These are phyloP conservation scores for Polymixis lichenea DNA, from an alignment of 2,888 invertebrate species.

Conservation along the genomic window DNA sequence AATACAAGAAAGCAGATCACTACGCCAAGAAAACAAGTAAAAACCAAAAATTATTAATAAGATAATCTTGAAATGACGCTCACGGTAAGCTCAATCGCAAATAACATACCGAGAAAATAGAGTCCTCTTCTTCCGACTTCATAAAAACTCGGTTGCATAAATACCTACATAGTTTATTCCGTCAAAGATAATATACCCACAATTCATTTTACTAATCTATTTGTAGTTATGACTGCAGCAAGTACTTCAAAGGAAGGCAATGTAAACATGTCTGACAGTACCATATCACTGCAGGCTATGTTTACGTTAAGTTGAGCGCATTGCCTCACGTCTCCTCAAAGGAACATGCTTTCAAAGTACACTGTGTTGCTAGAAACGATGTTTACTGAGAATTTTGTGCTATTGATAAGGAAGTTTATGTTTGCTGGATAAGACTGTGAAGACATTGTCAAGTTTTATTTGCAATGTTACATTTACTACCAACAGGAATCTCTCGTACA, in stretches of 20 bases:
- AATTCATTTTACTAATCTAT: slow-evolving; percentile 28
- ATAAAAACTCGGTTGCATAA: slow-evolving; percentile 5
- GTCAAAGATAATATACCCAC: slow-evolving; percentile 13
- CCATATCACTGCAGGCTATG: slow-evolving; percentile 56
- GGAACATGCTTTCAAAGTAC: slow-evolving; percentile 33
- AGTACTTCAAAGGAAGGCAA: slow-evolving; percentile 51
- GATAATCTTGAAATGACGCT: background rate
- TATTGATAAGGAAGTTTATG: slow-evolving; percentile 16
- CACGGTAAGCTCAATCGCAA: background rate
- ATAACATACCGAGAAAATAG: background rate
- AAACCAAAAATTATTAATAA: background rate
- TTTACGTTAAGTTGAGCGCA: slow-evolving; percentile 62
- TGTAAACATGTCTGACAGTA: slow-evolving; percentile 57
- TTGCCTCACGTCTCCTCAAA: slow-evolving; percentile 63
- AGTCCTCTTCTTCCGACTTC: background rate
- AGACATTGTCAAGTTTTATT: background rate
- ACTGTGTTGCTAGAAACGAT: slow-evolving; percentile 36
- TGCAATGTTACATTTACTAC: background rate
- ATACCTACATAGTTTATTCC: no score
- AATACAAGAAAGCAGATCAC: background rate
- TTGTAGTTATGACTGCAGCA: slow-evolving; percentile 25
- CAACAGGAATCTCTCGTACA: background rate
- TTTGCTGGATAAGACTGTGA: background rate
- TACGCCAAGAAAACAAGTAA: background rate
- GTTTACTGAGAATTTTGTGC: slow-evolving; percentile 36